Evolutionary conservation across 37 sponge, comb jelly and placozoan genomes (phyloP).

Genomic region (Amphimedon queenslandica): DNA sequence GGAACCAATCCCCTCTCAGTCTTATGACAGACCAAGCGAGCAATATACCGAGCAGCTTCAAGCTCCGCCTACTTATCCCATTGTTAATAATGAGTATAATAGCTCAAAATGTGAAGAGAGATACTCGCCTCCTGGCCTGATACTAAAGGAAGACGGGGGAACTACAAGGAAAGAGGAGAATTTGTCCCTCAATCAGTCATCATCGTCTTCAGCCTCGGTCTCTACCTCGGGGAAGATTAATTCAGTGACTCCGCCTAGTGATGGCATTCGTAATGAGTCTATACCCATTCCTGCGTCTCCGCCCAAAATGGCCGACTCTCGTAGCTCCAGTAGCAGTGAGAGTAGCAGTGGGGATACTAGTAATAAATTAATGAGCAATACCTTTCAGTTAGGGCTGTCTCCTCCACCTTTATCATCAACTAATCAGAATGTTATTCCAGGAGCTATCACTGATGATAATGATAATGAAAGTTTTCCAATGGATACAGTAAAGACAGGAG

Average conservation of each 20-base stretch:
- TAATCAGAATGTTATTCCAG: neutral
- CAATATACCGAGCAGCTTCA: neutral
- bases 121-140: neutral
- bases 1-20: neutral
- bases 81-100: neutral
- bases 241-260: neutral
- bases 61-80: neutral
- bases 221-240: neutral
- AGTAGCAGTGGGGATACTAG: too few species aligned
- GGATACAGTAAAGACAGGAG: too few species aligned
- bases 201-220: neutral
- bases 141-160: neutral
- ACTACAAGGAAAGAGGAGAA: neutral
- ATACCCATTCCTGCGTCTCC: too few species aligned
- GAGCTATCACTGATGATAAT: neutral
- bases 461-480: too few species aligned
- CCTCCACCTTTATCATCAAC: too few species aligned
- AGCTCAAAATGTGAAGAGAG: neutral
- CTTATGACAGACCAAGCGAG: neutral
- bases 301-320: too few species aligned
- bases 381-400: neutral
- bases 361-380: too few species aligned
- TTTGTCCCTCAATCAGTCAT: neutral
- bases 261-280: too few species aligned
- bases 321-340: too few species aligned